These are phyloP conservation scores for Drosophila testacea DNA, from an alignment of 2,888 invertebrate genomes.

Conservation along the genomic window DNA sequence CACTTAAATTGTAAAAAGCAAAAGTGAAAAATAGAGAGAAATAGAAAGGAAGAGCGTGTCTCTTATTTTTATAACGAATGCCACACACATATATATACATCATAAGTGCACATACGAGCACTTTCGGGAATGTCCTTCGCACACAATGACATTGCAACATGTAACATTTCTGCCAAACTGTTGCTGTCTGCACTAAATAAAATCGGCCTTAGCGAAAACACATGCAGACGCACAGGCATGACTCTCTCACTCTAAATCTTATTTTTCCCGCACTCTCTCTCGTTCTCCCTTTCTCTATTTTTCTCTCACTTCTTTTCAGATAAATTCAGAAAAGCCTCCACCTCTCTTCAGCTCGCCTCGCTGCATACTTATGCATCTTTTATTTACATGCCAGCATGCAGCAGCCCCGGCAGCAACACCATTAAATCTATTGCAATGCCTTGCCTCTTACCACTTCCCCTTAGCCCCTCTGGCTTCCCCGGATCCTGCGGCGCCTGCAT, in stretches of 20 bases:
- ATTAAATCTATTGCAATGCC: conserved; percentile 62
- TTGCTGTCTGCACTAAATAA: conserved; percentile 73
- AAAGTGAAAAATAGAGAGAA: neutral
- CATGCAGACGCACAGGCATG: conserved; percentile 28
- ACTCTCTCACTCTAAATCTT: too few species aligned
- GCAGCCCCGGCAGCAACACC: conserved; percentile 31
- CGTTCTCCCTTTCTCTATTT: neutral
- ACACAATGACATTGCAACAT: conserved; percentile 48
- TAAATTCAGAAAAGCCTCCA: conserved; percentile 17
- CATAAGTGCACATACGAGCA: conserved; percentile 23
- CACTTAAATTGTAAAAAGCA: conserved; percentile 60
- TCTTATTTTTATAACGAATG: conserved; percentile 68
- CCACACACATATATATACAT: conserved; percentile 13
- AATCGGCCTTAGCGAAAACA: conserved; percentile 65
- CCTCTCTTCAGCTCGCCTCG: conserved; percentile 15
- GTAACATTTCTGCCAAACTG: conserved; percentile 65
- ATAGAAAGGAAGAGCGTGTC: conserved; percentile 32
- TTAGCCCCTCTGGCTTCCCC: neutral
- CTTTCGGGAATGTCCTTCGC: conserved; percentile 74
- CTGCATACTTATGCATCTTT: conserved; percentile 59
- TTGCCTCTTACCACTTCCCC: neutral
- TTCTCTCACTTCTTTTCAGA: conserved; percentile 12
- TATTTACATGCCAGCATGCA: conserved; percentile 58
- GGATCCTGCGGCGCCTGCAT: conserved; percentile 38
- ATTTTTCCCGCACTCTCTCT: neutral